Conservation (phyloP, 2,888 invertebrate genomes). For the Chaetoderma sp. region DNA sequence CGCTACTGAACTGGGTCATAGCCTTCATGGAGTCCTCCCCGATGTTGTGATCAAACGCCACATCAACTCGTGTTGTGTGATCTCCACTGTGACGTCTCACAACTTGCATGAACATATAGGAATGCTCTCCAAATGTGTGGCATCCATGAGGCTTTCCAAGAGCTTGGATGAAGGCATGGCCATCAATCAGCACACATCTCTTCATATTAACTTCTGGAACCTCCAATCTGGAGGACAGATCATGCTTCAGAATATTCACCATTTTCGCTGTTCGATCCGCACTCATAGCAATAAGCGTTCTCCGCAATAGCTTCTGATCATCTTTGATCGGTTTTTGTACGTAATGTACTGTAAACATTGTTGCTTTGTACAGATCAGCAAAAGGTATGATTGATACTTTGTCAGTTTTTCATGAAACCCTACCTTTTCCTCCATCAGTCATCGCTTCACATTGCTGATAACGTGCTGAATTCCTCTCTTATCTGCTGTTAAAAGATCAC, state of each 20-base stretch:
- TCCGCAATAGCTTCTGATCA: slow-evolving; percentile 4
- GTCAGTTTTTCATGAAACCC: too few relatives aligned
- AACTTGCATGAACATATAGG: too few relatives aligned
- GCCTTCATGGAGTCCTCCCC: too few relatives aligned
- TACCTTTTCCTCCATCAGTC: too few relatives aligned
- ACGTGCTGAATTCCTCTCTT: too few relatives aligned
- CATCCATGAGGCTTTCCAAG: not conserved
- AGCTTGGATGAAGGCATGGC: not conserved
- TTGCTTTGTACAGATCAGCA: not conserved
- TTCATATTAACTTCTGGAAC: too few relatives aligned
- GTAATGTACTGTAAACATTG: not conserved
- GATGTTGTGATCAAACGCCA: too few relatives aligned
- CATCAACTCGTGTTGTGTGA: too few relatives aligned
- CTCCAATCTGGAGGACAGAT: slow-evolving; percentile 1
- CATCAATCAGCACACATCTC: not conserved
- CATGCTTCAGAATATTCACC: slow-evolving; percentile 5
- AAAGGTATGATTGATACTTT: slow-evolving; percentile 14
- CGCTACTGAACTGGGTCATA: too few relatives aligned
- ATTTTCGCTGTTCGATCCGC: slow-evolving; percentile 4
- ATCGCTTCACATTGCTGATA: too few relatives aligned
- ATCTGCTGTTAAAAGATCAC: too few relatives aligned
- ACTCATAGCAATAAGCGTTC: slow-evolving; percentile 2
- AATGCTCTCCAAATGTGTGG: not conserved
- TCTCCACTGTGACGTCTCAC: too few relatives aligned
- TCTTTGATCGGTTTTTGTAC: not conserved